Conservation (phyloP, 2,797 vertebrate species). For the Eospalax fontanierii region DNA sequence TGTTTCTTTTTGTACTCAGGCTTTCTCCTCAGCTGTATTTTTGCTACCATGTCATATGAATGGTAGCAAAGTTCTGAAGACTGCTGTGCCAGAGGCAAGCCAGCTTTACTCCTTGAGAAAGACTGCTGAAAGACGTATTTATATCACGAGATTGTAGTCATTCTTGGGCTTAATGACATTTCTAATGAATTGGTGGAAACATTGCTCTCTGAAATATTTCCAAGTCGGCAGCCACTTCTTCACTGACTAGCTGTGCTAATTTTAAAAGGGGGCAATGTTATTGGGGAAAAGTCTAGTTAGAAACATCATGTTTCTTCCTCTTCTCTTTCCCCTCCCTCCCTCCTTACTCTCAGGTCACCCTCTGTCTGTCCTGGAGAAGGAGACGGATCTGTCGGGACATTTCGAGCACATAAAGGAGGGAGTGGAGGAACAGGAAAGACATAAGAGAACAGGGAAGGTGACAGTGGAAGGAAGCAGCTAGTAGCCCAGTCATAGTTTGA, state of each 20-base stretch:
- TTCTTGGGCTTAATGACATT: constrained; percentile 60
- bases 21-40: constrained; percentile 24
- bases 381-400: not conserved
- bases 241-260: constrained; percentile 52
- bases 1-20: not conserved
- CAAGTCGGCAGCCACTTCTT: constrained; percentile 54
- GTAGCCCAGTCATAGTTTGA: constrained; percentile 79
- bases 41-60: not conserved
- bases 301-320: not conserved
- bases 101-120: constrained; percentile 7
- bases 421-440: not conserved
- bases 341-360: too few relatives aligned
- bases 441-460: constrained; percentile 5
- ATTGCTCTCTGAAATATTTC: constrained; percentile 67
- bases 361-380: too few relatives aligned
- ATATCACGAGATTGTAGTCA: constrained; percentile 22
- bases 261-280: constrained; percentile 32
- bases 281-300: constrained; percentile 1
- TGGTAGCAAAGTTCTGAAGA: constrained; percentile 44
- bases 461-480: constrained; percentile 37
- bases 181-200: constrained; percentile 65
- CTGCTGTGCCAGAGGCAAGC: not conserved
- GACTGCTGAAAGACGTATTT: not conserved
- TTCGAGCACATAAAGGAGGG: not conserved
- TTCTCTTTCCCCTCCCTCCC: not conserved